phyloP scores from a whole-genome alignment of 2,797 vertebrate genomes.

The Sus cebifrons region DNA sequence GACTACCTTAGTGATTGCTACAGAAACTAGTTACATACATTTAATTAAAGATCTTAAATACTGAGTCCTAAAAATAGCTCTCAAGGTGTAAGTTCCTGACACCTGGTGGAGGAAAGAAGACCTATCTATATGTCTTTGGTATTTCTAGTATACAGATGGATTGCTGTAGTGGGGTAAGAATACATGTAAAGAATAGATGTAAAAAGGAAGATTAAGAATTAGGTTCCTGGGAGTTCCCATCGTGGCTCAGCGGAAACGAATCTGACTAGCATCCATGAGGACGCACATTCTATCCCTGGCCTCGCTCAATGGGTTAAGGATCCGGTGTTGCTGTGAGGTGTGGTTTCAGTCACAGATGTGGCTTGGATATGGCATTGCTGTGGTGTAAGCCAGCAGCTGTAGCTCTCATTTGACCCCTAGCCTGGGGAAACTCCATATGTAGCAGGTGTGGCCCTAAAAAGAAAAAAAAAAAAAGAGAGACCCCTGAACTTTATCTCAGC shows the following conservation, averaged over 20 bases:
- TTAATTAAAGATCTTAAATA: conserved; percentile 36
- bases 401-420: no score
- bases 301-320: no score
- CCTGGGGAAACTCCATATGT: no score
- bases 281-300: no score
- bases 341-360: no score
- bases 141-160: not conserved
- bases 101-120: not conserved
- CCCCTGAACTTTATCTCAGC: not conserved
- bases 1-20: not conserved
- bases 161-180: not conserved
- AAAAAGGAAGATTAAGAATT: conserved; percentile 5
- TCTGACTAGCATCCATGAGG: no score
- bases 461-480: no score
- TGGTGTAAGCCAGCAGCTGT: no score
- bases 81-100: not conserved
- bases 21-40: conserved; percentile 10
- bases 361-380: no score
- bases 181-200: not conserved
- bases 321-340: no score
- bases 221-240: not conserved
- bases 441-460: no score
- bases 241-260: no score
- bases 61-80: not conserved
- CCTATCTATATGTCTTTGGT: not conserved